phyloP scores from a whole-genome alignment of 2,113 vertebrate species.

The Silurus meridionalis region DNA sequence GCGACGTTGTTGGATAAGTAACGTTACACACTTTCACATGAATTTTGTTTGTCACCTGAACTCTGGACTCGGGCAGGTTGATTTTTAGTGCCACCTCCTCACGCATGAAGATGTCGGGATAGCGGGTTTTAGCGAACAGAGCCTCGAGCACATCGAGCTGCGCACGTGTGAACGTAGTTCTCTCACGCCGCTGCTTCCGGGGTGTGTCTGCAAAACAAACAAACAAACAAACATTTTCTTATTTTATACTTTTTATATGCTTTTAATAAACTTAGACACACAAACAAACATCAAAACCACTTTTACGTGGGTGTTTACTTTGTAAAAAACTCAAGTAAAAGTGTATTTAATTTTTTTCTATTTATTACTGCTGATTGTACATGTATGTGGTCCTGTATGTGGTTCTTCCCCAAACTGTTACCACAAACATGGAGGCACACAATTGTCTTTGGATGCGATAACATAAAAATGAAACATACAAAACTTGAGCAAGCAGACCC shows the following conservation, averaged over 20 bases:
- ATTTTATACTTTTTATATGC: background rate
- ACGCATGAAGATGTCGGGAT: conserved; percentile 87
- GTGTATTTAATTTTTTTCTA: too few relatives aligned
- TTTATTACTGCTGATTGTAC: too few relatives aligned
- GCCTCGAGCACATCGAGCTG: conserved; percentile 84
- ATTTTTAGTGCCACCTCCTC: conserved; percentile 87
- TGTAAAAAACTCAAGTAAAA: too few relatives aligned
- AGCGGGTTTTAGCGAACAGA: conserved; percentile 84
- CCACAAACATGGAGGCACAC: too few relatives aligned
- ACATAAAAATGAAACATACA: too few relatives aligned
- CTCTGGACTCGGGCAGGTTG: conserved; percentile 83
- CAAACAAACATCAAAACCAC: background rate
- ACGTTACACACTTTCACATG: background rate
- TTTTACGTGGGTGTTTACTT: background rate
- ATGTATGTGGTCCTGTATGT: too few relatives aligned
- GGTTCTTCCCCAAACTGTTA: too few relatives aligned
- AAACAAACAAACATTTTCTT: background rate
- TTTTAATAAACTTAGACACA: background rate
- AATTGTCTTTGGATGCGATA: too few relatives aligned
- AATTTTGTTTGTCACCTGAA: conserved; percentile 71
- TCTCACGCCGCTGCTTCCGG: conserved; percentile 81
- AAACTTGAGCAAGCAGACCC: too few relatives aligned
- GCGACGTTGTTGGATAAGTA: background rate
- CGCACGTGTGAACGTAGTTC: conserved; percentile 85
- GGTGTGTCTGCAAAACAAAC: conserved; percentile 67